Evolutionary conservation across 2,113 vertebrate species (phyloP).

Genomic region (Shinisaurus crocodilurus): DNA sequence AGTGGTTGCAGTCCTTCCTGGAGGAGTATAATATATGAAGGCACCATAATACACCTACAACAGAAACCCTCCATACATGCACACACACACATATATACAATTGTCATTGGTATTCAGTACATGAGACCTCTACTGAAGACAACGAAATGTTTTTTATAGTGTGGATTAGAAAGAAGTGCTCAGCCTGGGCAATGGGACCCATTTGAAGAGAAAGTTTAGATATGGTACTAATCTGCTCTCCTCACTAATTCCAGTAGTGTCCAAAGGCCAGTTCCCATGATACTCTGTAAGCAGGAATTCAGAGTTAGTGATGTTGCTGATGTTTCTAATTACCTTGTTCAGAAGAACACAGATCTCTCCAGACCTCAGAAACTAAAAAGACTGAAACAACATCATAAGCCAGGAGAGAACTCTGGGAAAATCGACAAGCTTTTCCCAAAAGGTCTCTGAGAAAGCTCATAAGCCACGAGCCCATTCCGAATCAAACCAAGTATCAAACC

Average conservation of each 20-base stretch:
- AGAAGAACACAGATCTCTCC: background rate
- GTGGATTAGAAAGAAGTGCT: background rate
- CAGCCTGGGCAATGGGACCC: background rate
- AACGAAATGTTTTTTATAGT: background rate
- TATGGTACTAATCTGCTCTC: background rate
- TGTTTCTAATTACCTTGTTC: background rate
- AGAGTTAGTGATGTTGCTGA: background rate
- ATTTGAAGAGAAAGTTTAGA: background rate
- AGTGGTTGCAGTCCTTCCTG: too few relatives aligned
- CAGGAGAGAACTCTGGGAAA: background rate
- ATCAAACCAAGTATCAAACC: too few relatives aligned
- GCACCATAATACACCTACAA: too few relatives aligned
- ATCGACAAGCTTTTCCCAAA: too few relatives aligned
- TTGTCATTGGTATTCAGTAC: too few relatives aligned
- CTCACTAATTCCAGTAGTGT: background rate
- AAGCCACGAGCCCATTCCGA: background rate
- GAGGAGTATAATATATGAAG: too few relatives aligned
- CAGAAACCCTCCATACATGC: too few relatives aligned
- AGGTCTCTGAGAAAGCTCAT: too few relatives aligned
- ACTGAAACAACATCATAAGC: background rate
- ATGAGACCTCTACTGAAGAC: too few relatives aligned
- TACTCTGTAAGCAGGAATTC: background rate
- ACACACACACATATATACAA: too few relatives aligned
- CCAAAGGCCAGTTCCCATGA: background rate
- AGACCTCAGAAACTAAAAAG: background rate